Base-by-base conservation (phyloP, 2,888 invertebrate species). In the Sialis fuliginosa region DNA sequence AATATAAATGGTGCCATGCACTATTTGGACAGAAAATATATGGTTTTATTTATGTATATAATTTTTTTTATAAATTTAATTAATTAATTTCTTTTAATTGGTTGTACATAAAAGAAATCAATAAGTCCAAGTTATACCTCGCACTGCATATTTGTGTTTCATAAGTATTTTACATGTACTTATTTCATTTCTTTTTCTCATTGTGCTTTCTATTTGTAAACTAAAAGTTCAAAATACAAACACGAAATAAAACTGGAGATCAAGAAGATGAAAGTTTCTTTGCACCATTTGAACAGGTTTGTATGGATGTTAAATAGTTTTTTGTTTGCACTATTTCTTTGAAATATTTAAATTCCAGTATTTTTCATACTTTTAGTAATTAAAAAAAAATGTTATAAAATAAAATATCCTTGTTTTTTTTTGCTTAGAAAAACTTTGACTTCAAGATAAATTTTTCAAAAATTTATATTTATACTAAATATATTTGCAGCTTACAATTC, bases 281-380 rank as follows among this genome's bases (percentile, higher is more conserved):
- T 67, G 79, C 84, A 53, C 85, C 86, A 54, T 74, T 87, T 54
- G 86, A 84, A 68, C 84, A 87, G 78, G 85, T 86, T 37, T 37
- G 37, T 37, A 37, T 74, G 68, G 64, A 62, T 62, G 22, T 22
- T 22, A 22, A 22, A 22, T 22, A 22, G 22, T 22, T 22, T 22
- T 22, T 22, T 22, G 22, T 22, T 22, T 22, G 22, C 22, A 22
- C 22, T 22, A 22, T 22, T 22, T 4, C 22, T 22, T 22, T 22
- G 22, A 22, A 22, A 22, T 22, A 22, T 22, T 22, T 22, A 2
- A 22, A 22, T 22, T 2, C 22, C 22, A 22, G 22, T 22, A 22
- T 22, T 22, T 22, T 22, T 45, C 10, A 44, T 39, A 30, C 13
- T 45, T 48, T 39, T 33, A 33, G 9, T 30, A 9, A 8, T 31